Base-by-base conservation (phyloP, 2,113 vertebrate genomes). In the Muscicapa adusta region DNA sequence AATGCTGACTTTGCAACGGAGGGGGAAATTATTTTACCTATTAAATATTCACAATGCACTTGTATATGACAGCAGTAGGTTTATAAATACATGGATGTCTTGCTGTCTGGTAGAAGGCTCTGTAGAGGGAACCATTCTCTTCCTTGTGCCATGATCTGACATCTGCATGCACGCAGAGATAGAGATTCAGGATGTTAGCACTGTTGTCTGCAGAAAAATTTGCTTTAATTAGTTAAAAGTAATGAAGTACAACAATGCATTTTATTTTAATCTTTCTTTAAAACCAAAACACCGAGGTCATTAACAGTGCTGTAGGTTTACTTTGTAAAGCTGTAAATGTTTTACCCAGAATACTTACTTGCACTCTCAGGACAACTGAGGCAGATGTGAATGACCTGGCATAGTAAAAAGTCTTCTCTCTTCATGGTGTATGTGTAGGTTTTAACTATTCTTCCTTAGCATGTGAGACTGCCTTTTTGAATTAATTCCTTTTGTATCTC, bases 401-500 rank as follows among this genome's bases (percentile, higher is more conserved):
- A 29, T n/a, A 29, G 23, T 73, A 78, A 86, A 66, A 60, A 28
- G 24, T 68, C 34, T 53, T 85, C 81, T 89, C 5, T 89, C 50
- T 80, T 89, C 20, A 1, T 29, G 14, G 9, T 79, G 1, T 61
- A 34, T 50, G 4, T 79, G 23, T 43, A 58, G 26, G 8, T 70
- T 79, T 82, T 51, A 31, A 4, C 2, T 83, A 48, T 58, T 80
- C 24, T 75, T 96, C n/a, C 48, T 85, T 84, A 40, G 31, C 45
- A 53, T 50, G 31, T 81, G 67, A 77, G 18, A 14, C 36, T 82
- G n/a, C 48, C 54, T 85, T 93, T 82, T 79, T 67, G 1, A 83
- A 88, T 94, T 94, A 40, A 53, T 93, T 94, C 31, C 25, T 68
- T 93, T 83, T 85, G 71, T 94, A 36, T 77, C 48, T 88, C 78